Percentiles rank a stretch among this genome's conserved stretches.
Conservation (phyloP, 2,797 vertebrate genomes). For the Sparidentex hasta region DNA sequence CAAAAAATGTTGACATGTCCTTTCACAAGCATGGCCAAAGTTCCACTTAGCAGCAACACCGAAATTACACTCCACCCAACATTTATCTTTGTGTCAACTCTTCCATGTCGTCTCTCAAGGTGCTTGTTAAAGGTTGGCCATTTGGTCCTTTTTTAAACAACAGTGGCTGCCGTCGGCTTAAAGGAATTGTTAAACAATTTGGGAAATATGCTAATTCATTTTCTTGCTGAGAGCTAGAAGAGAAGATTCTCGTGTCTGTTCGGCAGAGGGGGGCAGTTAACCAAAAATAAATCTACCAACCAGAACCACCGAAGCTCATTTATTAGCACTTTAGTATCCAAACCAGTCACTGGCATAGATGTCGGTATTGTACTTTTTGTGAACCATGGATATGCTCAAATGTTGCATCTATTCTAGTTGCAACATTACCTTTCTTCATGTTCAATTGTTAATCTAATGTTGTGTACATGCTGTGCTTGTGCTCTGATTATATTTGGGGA, state of each 20-base stretch:
- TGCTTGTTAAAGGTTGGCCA: neutral
- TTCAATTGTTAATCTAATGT: no score
- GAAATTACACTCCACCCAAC: neutral
- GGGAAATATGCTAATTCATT: neutral
- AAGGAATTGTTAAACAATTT: neutral
- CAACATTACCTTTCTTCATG: no score
- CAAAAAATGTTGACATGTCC: neutral
- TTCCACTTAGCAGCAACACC: conserved; percentile 5
- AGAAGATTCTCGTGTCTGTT: neutral
- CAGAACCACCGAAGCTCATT: neutral
- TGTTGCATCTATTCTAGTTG: no score
- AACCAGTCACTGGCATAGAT: no score
- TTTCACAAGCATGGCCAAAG: conserved; percentile 2
- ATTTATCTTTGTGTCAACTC: neutral
- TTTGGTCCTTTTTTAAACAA: neutral
- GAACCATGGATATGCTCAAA: no score
- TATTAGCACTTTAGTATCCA: neutral
- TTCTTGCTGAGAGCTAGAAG: neutral
- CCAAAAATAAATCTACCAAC: neutral
- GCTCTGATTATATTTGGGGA: no score
- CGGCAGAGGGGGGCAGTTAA: neutral
- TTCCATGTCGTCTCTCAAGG: neutral
- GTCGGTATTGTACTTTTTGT: no score
- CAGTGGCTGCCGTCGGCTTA: no score
- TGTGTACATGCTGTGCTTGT: no score